Conservation (phyloP, 2,113 vertebrate species). For the Petroica traversi region DNA sequence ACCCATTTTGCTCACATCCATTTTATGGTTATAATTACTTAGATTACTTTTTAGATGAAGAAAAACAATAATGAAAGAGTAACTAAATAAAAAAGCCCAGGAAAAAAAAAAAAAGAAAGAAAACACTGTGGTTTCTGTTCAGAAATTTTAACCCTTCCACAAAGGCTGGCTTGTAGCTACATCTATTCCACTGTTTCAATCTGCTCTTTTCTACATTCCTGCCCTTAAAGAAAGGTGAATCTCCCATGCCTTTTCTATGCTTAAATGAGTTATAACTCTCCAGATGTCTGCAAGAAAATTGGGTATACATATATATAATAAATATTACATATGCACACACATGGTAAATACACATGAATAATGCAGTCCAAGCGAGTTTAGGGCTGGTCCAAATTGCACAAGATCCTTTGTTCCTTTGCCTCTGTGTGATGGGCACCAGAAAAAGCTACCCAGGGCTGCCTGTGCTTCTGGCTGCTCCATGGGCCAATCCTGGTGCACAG, state of each 20-base stretch:
- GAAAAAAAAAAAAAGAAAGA: background rate
- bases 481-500: too few species aligned
- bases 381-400: background rate
- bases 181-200: background rate
- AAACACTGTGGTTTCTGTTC: slow-evolving; percentile 30
- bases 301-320: background rate
- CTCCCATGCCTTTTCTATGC: background rate
- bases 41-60: slow-evolving; percentile 32
- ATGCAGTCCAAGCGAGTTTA: background rate
- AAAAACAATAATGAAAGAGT: slow-evolving; percentile 43
- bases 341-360: background rate
- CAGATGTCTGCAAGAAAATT: background rate
- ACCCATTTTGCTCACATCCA: slow-evolving; percentile 33
- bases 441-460: rapidly evolving
- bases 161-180: background rate
- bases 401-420: background rate
- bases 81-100: slow-evolving; percentile 20
- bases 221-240: background rate
- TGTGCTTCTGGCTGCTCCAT: background rate
- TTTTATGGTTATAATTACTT: slow-evolving; percentile 57
- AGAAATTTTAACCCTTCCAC: slow-evolving; percentile 33
- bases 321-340: background rate
- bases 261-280: background rate
- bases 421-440: background rate
- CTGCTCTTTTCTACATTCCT: background rate